Conservation (phyloP, 1,140 invertebrate species). For the Choristoneura fumiferana region DNA sequence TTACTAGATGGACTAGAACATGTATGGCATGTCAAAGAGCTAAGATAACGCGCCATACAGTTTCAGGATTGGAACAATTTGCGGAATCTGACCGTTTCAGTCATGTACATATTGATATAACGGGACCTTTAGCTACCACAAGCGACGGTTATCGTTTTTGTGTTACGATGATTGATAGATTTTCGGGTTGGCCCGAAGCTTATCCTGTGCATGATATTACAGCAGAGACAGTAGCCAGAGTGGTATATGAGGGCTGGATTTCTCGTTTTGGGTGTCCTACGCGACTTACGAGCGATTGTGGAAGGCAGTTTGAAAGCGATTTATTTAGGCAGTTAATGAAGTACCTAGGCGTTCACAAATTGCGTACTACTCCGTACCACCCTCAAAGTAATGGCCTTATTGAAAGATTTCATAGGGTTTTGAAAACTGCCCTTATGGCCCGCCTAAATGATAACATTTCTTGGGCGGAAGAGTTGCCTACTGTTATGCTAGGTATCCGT, state of each 20-base stretch:
- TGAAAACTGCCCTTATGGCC: constrained; percentile 50
- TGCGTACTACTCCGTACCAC: constrained; percentile 24
- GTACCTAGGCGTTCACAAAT: constrained; percentile 28
- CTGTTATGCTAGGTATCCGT: constrained; percentile 48
- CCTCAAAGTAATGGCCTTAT: constrained; percentile 57
- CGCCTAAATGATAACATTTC: constrained; percentile 2
- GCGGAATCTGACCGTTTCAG: not conserved
- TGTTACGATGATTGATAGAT: constrained; percentile 42
- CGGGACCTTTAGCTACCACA: not conserved
- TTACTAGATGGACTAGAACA: not conserved
- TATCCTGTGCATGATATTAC: constrained; percentile 38
- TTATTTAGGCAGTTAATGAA: constrained; percentile 35
- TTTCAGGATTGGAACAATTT: not conserved
- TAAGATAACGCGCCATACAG: not conserved
- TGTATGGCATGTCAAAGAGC: not conserved
- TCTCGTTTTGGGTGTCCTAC: constrained; percentile 49
- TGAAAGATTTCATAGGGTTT: constrained; percentile 43
- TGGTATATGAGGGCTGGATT: too few species aligned
- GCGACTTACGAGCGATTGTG: constrained; percentile 48
- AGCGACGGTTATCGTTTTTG: constrained; percentile 26
- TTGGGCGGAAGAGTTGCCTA: constrained; percentile 41
- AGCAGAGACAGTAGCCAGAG: too few species aligned
- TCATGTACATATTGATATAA: not conserved
- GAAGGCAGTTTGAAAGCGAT: constrained; percentile 31
- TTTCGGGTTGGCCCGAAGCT: constrained; percentile 46